These are phyloP conservation scores for Sebastes goodei DNA, from an alignment of 2,797 vertebrate genomes.

Conservation along the genomic window DNA sequence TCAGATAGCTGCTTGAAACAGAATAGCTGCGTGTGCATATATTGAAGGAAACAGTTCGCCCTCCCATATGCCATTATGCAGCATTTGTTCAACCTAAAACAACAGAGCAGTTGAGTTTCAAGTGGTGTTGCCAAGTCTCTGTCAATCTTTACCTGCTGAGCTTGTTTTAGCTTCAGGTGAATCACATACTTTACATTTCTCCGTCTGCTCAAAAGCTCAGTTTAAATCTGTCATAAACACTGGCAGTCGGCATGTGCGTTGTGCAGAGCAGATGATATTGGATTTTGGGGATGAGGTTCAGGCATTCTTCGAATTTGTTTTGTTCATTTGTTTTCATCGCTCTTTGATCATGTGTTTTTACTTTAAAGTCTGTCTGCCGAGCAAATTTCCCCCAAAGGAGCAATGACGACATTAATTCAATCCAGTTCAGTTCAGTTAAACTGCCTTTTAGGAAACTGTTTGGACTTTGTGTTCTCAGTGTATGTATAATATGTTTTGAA, in stretches of 20 bases:
- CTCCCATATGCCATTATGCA: background rate
- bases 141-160: slow-evolving; percentile 34
- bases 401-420: slow-evolving; percentile 4
- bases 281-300: slow-evolving; percentile 37
- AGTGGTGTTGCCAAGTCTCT: background rate
- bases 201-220: slow-evolving; percentile 31
- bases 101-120: background rate
- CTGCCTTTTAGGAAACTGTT: slow-evolving; percentile 16
- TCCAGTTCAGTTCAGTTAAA: slow-evolving; percentile 16
- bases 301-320: slow-evolving; percentile 52
- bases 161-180: slow-evolving; percentile 52
- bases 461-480: slow-evolving; percentile 11
- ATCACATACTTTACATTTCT: slow-evolving; percentile 55
- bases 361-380: slow-evolving; percentile 15
- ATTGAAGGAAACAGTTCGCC: background rate
- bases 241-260: background rate
- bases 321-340: slow-evolving; percentile 35
- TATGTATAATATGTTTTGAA: no score
- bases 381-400: slow-evolving; percentile 10
- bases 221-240: slow-evolving; percentile 42
- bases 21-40: background rate
- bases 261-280: slow-evolving; percentile 32
- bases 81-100: background rate
- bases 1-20: background rate
- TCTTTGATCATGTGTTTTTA: slow-evolving; percentile 44